phyloP scores from a whole-genome alignment of 1,140 invertebrate genomes.

The Steinernema feltiae region DNA sequence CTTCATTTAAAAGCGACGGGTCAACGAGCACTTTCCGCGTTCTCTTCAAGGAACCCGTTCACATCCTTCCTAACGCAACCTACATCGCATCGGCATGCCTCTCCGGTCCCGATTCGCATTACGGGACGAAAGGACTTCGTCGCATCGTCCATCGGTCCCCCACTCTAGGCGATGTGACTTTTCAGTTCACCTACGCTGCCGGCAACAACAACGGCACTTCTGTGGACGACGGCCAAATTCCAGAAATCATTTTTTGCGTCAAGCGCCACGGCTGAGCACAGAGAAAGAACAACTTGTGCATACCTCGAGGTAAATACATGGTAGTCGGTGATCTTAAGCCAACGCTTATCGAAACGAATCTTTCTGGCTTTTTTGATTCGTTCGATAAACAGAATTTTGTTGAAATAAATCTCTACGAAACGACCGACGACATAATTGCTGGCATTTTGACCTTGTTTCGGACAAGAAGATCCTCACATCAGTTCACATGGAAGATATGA shows the following conservation, averaged over 20 bases:
- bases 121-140: conserved; percentile 74
- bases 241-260: conserved; percentile 75
- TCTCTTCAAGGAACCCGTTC: conserved; percentile 81
- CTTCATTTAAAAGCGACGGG: conserved; percentile 74
- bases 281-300: neutral
- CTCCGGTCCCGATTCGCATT: conserved; percentile 79
- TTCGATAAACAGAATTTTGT: too few relatives aligned
- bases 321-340: neutral
- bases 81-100: conserved; percentile 68
- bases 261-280: neutral
- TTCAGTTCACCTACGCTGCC: conserved; percentile 76
- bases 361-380: too few relatives aligned
- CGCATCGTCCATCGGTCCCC: conserved; percentile 72
- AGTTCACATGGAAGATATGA: too few relatives aligned
- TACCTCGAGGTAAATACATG: neutral
- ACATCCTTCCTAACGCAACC: conserved; percentile 72
- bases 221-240: conserved; percentile 82
- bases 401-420: too few relatives aligned
- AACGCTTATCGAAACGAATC: too few relatives aligned
- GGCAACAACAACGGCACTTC: conserved; percentile 84
- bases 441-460: too few relatives aligned
- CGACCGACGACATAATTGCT: too few relatives aligned
- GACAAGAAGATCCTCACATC: too few relatives aligned
- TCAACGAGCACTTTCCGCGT: conserved; percentile 74
- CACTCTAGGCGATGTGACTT: conserved; percentile 70